Conservation (phyloP, 2,888 invertebrate species). For the Acronicta psi region DNA sequence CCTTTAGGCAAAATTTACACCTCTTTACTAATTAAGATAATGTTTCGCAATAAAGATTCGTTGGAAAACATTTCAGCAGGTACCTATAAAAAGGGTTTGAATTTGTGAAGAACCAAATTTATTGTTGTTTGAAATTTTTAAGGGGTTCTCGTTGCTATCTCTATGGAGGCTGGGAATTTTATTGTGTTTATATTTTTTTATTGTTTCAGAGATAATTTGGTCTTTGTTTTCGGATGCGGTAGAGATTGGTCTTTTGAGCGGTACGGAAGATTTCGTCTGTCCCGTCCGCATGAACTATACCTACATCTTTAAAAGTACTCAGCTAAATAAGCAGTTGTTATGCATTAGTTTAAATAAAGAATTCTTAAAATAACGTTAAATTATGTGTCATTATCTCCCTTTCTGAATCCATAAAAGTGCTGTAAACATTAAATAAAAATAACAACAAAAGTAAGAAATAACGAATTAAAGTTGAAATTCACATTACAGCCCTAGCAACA, state of each 20-base stretch:
- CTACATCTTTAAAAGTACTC: no score
- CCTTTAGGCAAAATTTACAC: conserved; percentile 65
- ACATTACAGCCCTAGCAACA: conserved; percentile 16
- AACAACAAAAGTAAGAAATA: conserved; percentile 21
- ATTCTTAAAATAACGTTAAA: neutral
- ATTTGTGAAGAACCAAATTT: conserved; percentile 62
- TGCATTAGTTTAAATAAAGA: no score
- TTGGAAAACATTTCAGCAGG: conserved; percentile 59
- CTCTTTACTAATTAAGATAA: conserved; percentile 74
- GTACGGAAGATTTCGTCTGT: no score
- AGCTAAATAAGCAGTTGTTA: no score
- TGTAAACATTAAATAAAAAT: conserved; percentile 15
- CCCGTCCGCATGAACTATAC: no score
- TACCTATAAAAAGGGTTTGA: conserved; percentile 47
- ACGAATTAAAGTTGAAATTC: conserved; percentile 15
- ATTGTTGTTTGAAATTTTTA: conserved; percentile 46
- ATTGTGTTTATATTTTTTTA: conserved; percentile 28
- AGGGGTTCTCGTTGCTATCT: conserved; percentile 39
- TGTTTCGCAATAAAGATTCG: conserved; percentile 65
- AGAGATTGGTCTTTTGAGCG: no score
- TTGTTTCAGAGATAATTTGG: conserved; percentile 12
- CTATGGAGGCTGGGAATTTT: conserved; percentile 5
- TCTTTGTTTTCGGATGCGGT: conserved; percentile 1
- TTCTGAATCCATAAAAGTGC: neutral
- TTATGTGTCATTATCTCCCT: conserved; percentile 3